phyloP scores from a whole-genome alignment of 2,113 vertebrate genomes.

The Asarcornis scutulata region DNA sequence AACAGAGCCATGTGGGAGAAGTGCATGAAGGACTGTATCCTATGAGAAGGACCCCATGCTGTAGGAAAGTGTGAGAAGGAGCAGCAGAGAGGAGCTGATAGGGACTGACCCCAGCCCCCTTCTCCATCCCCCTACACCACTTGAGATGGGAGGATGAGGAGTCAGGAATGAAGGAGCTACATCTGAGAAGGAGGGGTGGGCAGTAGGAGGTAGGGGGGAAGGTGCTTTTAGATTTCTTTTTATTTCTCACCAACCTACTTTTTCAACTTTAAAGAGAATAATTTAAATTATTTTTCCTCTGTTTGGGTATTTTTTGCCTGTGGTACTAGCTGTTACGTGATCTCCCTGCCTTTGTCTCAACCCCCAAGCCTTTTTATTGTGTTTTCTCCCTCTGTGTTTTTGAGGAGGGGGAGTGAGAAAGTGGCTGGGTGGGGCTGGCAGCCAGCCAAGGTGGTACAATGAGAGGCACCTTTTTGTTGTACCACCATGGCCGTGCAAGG shows the following conservation, averaged over 20 bases:
- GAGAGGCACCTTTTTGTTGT: background rate
- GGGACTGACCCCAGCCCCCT: background rate
- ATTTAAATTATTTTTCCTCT: background rate
- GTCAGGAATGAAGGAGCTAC: background rate
- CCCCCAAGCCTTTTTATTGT: background rate
- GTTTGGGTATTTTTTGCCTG: background rate
- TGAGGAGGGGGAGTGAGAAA: background rate
- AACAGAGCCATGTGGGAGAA: background rate
- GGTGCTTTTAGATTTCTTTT: background rate
- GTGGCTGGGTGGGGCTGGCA: background rate
- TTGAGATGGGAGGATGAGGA: background rate
- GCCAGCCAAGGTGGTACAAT: background rate
- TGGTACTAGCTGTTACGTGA: background rate
- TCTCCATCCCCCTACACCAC: accelerated
- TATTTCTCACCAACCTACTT: background rate
- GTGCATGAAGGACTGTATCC: background rate
- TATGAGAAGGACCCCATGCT: background rate
- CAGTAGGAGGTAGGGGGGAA: background rate
- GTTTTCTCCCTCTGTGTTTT: background rate
- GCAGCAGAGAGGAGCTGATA: background rate
- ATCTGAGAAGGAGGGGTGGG: background rate
- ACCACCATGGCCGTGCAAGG: background rate
- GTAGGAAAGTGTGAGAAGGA: background rate
- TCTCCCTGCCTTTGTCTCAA: background rate
- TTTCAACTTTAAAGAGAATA: background rate